Evolutionary conservation across 2,888 invertebrate genomes (phyloP), one percentile per base, ranked within the genome.

Genomic region (Melipona bicolor): DNA sequence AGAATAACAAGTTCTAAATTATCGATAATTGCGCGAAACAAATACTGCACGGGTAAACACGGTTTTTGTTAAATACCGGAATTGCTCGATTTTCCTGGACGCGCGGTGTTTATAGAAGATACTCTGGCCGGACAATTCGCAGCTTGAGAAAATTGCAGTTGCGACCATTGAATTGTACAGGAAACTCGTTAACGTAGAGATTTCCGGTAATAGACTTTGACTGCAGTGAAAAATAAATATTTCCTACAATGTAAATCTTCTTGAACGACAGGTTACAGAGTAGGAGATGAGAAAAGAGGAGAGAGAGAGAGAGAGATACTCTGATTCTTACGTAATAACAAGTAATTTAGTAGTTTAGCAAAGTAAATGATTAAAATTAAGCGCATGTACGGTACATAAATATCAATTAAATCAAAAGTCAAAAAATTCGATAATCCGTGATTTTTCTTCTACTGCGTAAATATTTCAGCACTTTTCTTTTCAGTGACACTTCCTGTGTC

Each of bases 181-280:
- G 70, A 43, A 71, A 19, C 49, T 77, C 17, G 70, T 71, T 70
- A 61, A 43, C 64, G 19, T 27, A 27, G 67, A 67, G 59, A 70
- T 19, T 49, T 59, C n/a, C 49, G 17, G 4, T 17, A 43, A 59
- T 21, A 59, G 43, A 15, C 56, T 61, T 19, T 43, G 1, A n/a
- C 3, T 21, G 9, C 3, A 24, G 9, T 24, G 6, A 3, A 15
- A 65, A 49, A 24, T n/a, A 43, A 36, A 15, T 19, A 36, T 36
- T 64, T 15, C n/a, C 15, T 49, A 21, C 21, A 13, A 36, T 32
- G 32, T 0, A 32, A 64, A 32, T 32, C 2, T 17, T 15, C 13
- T 56, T 4, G n/a, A 56, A 56, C n/a, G 56, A 56, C 13, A 56
- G n/a, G 21, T 13, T 56, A 11, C n/a, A 4, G 32, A 32, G 32